A percentile compares a stretch with the other conserved stretches of the same genome.
Conservation (phyloP, 30 jellyfish, hydroid and myxozoan genomes). For the Aurelia aurita complex sp. Pacific region DNA sequence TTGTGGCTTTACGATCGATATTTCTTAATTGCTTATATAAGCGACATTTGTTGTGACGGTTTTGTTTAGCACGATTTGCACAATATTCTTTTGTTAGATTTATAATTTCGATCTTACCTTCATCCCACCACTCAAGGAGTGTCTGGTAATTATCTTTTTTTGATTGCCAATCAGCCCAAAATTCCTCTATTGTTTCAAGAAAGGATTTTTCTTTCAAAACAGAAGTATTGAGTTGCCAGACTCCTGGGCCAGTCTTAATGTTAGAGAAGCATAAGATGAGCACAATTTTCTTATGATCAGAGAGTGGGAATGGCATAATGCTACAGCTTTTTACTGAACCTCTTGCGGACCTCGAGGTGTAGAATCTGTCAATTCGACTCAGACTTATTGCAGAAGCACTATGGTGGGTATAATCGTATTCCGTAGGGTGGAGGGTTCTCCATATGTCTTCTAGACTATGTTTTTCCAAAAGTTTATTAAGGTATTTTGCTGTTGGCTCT, state of each 20-base stretch:
- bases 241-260: slow-evolving; percentile 9
- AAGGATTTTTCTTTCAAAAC: slow-evolving; percentile 5
- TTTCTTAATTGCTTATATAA: slow-evolving; percentile 9
- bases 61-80: neutral
- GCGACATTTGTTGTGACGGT: neutral
- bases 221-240: slow-evolving; percentile 11
- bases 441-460: slow-evolving; percentile 6
- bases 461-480: neutral
- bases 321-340: neutral
- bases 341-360: neutral
- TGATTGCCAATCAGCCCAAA: neutral
- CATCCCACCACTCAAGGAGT: slow-evolving; percentile 4
- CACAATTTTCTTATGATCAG: slow-evolving; percentile 8
- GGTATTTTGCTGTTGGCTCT: neutral
- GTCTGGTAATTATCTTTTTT: neutral
- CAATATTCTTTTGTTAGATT: slow-evolving; percentile 1
- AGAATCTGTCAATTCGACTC: slow-evolving; percentile 11
- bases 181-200: neutral
- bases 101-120: neutral
- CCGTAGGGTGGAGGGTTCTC: neutral
- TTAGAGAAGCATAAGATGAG: neutral
- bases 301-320: slow-evolving; percentile 10
- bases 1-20: slow-evolving; percentile 18
- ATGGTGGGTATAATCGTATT: neutral
- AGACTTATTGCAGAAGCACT: neutral